A percentile compares a stretch with the other conserved stretches of the same genome.
phyloP scores from a whole-genome alignment of 2,888 invertebrate genomes.

The Melinaea marsaeus region DNA sequence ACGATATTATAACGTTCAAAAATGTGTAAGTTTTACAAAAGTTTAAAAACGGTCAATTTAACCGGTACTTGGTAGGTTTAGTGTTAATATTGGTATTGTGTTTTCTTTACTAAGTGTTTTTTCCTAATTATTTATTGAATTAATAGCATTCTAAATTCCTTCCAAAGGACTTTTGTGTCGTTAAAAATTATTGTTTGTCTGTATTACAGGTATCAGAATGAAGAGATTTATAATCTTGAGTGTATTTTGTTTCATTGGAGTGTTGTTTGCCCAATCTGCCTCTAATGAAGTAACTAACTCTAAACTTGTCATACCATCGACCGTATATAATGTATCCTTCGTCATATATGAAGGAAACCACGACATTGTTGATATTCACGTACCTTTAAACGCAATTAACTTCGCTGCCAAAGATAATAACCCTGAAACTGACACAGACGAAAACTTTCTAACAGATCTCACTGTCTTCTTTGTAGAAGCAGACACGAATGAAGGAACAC shows the following conservation, averaged over 20 bases:
- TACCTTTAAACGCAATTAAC: conserved; percentile 35
- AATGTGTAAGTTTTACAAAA: too few species aligned
- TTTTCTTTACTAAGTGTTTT: too few species aligned
- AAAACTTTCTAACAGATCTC: conserved; percentile 15
- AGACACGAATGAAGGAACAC: conserved; percentile 26
- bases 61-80: too few species aligned
- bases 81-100: too few species aligned
- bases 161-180: too few species aligned
- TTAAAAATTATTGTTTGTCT: background rate
- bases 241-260: conserved; percentile 31
- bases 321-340: conserved; percentile 21
- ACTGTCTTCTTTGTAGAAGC: conserved; percentile 37
- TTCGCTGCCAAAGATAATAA: conserved; percentile 20
- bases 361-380: conserved; percentile 34
- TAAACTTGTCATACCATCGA: conserved; percentile 23
- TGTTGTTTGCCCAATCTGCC: conserved; percentile 28
- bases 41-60: too few species aligned
- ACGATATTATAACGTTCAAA: too few species aligned
- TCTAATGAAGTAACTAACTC: conserved; percentile 20
- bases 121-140: too few species aligned
- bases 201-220: conserved; percentile 28
- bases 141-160: too few species aligned
- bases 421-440: conserved; percentile 18
- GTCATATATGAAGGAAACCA: conserved; percentile 30
- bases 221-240: conserved; percentile 22